Evolutionary conservation across 2,113 vertebrate genomes (phyloP).

Genomic region (Diglossa brunneiventris): DNA sequence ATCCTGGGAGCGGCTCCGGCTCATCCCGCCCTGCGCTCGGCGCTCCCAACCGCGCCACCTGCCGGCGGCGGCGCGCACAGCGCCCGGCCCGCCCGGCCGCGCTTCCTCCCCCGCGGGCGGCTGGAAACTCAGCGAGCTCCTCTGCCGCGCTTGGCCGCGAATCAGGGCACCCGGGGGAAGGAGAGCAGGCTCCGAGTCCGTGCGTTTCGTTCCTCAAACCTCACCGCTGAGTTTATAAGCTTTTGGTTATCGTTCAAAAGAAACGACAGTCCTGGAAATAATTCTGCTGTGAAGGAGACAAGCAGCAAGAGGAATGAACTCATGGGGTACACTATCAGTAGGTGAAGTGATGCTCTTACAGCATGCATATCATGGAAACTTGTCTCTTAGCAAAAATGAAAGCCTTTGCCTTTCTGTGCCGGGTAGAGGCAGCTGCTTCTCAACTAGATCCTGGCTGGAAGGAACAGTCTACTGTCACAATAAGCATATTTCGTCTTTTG

Average conservation of each 20-base stretch:
- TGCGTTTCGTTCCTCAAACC: background rate
- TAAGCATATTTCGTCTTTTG: background rate
- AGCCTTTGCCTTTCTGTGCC: background rate
- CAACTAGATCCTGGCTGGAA: background rate
- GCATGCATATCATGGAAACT: fast-evolving
- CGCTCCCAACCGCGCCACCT: slow-evolving; percentile 61
- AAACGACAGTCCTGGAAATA: background rate
- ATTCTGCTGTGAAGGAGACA: background rate
- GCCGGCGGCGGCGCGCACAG: background rate
- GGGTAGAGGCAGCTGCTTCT: background rate
- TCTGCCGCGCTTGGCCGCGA: fast-evolving
- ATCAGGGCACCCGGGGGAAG: fast-evolving
- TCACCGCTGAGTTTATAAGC: background rate
- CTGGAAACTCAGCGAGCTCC: background rate
- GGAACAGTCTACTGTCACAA: background rate
- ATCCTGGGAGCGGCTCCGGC: fast-evolving
- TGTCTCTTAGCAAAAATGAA: background rate
- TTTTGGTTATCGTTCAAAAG: background rate
- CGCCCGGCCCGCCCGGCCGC: background rate
- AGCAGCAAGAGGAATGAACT: background rate
- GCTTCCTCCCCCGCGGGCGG: background rate
- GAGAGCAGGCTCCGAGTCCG: background rate
- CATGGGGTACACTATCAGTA: fast-evolving
- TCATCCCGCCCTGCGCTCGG: background rate
- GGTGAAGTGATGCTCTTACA: background rate